Evolutionary conservation across 2,797 vertebrate species (phyloP).

Genomic region (Chaenodraco wilsoni): DNA sequence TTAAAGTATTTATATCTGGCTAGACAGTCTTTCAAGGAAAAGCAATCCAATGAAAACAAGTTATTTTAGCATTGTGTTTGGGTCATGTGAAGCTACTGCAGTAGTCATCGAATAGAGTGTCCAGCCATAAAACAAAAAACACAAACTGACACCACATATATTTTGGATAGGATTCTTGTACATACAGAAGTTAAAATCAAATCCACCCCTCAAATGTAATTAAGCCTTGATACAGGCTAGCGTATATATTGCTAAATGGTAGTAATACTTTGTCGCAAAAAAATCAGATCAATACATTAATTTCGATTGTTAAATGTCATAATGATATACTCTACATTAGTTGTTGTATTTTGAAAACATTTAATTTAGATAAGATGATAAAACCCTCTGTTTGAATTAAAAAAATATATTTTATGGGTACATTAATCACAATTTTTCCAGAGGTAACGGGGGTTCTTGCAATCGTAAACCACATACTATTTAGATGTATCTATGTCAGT

Average conservation of each 20-base stretch:
- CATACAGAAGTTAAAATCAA: not conserved
- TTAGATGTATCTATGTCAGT: too few species aligned
- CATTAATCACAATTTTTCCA: too few species aligned
- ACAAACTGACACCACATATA: not conserved
- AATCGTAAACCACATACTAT: too few species aligned
- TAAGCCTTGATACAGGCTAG: too few species aligned
- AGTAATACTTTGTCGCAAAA: too few species aligned
- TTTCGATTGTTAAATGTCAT: too few species aligned
- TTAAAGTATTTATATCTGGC: constrained; percentile 19
- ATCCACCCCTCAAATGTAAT: not conserved
- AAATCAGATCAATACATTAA: too few species aligned
- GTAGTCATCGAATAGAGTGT: not conserved
- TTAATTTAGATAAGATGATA: not conserved
- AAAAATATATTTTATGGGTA: not conserved
- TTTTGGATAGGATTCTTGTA: not conserved
- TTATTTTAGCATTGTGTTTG: constrained; percentile 36
- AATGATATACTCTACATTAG: not conserved
- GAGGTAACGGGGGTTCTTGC: too few species aligned
- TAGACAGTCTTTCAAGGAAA: not conserved
- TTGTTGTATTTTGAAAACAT: too few species aligned
- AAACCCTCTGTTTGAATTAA: not conserved
- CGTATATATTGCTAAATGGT: too few species aligned
- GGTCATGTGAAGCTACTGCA: not conserved
- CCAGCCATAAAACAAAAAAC: not conserved
- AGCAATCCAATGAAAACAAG: constrained; percentile 42